Percentiles rank a stretch among this genome's conserved stretches.
phyloP scores from a whole-genome alignment of 2,888 invertebrate species.

The Sinopyrophorus schimmeli region DNA sequence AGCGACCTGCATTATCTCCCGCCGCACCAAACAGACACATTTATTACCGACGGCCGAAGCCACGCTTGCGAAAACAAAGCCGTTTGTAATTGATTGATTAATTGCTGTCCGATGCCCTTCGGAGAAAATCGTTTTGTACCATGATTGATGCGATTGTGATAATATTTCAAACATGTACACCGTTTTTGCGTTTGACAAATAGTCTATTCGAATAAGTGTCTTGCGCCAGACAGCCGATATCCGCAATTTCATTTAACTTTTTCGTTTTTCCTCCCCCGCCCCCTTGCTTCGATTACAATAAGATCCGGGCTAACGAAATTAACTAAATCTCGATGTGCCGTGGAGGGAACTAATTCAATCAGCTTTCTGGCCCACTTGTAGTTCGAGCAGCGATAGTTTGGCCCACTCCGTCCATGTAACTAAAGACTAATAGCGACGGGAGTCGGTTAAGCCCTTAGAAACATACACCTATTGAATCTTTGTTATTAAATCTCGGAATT shows the following conservation, averaged over 20 bases:
- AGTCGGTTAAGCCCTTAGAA: conserved; percentile 1
- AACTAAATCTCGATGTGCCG: conserved; percentile 12
- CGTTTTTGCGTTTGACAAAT: conserved; percentile 27
- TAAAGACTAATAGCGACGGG: conserved; percentile 9
- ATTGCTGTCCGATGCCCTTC: conserved; percentile 38
- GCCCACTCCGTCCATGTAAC: conserved; percentile 5
- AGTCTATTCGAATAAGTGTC: conserved; percentile 28
- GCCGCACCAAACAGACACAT: conserved; percentile 31
- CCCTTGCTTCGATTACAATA: background rate
- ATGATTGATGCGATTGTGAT: conserved; percentile 38
- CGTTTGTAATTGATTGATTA: conserved; percentile 41
- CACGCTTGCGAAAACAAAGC: conserved; percentile 37
- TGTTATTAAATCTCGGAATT: too few relatives aligned
- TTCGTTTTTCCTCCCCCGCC: background rate
- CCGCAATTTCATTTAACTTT: conserved; percentile 23
- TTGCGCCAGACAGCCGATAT: conserved; percentile 22
- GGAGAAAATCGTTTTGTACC: conserved; percentile 35
- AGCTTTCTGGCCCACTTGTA: conserved; percentile 9
- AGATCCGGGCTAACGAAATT: conserved; percentile 12
- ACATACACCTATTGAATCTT: background rate
- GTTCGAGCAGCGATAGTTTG: conserved; percentile 5
- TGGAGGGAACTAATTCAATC: conserved; percentile 12
- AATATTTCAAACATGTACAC: conserved; percentile 31
- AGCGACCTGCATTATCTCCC: conserved; percentile 18
- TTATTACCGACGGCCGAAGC: conserved; percentile 37